Conservation (phyloP, 2,888 invertebrate species). For the Cheilosia vernalis region DNA sequence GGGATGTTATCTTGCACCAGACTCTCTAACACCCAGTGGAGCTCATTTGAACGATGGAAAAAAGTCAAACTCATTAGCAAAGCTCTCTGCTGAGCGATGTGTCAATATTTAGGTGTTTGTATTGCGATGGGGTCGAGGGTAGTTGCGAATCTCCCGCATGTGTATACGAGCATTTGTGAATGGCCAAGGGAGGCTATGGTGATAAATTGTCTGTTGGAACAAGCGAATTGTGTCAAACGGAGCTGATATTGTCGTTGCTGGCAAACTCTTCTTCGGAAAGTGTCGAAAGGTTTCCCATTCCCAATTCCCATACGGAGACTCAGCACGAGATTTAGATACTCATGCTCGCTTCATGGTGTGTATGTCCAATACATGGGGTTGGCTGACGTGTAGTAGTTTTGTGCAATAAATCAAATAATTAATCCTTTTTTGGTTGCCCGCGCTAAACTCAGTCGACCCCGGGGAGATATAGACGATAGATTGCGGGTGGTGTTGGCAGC, state of each 20-base stretch:
- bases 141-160: slow-evolving; percentile 29
- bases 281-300: slow-evolving; percentile 56
- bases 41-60: slow-evolving; percentile 65
- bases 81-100: slow-evolving; percentile 61
- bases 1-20: slow-evolving; percentile 54
- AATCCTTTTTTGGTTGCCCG: slow-evolving; percentile 70
- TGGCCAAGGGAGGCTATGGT: slow-evolving; percentile 38
- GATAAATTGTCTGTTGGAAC: slow-evolving; percentile 67
- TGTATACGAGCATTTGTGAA: not conserved
- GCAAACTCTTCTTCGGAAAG: slow-evolving; percentile 38
- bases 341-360: slow-evolving; percentile 2
- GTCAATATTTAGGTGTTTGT: slow-evolving; percentile 69
- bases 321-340: slow-evolving; percentile 71
- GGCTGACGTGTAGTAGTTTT: slow-evolving; percentile 54
- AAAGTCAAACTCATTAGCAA: slow-evolving; percentile 75
- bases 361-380: slow-evolving; percentile 10
- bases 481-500: not conserved
- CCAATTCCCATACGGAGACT: slow-evolving; percentile 15
- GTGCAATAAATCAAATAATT: slow-evolving; percentile 74
- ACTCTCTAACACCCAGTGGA: slow-evolving; percentile 21
- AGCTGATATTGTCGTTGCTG: slow-evolving; percentile 34
- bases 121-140: not conserved
- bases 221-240: slow-evolving; percentile 71
- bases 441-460: slow-evolving; percentile 36
- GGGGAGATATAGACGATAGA: slow-evolving; percentile 26